phyloP scores from a whole-genome alignment of 2,113 vertebrate species.

The Sminthopsis crassicaudata region DNA sequence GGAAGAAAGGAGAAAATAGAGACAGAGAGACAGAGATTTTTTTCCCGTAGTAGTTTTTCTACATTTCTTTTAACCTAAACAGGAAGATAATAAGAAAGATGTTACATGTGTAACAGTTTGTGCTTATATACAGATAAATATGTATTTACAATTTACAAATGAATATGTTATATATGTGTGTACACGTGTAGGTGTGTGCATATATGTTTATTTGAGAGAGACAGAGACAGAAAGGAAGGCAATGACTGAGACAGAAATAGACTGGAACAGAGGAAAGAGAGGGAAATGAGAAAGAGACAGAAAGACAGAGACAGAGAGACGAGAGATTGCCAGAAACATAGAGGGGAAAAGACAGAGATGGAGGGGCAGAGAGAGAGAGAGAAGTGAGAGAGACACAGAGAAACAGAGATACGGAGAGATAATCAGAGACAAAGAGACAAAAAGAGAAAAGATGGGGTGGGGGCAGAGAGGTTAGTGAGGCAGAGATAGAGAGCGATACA shows the following conservation, averaged over 20 bases:
- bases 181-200: not conserved
- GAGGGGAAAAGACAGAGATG: not conserved
- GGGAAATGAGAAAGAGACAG: not conserved
- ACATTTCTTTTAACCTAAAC: not conserved
- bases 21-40: not conserved
- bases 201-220: not conserved
- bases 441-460: not conserved
- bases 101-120: not conserved
- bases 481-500: not conserved
- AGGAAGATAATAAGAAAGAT: not conserved
- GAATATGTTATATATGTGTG: not conserved
- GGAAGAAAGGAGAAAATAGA: not conserved
- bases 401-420: no score
- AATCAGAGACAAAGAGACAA: no score
- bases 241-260: no score
- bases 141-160: not conserved
- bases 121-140: not conserved
- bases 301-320: no score
- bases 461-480: not conserved
- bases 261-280: not conserved
- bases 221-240: not conserved
- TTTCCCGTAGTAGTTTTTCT: not conserved
- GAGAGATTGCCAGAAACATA: no score
- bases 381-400: not conserved
- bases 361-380: not conserved